phyloP scores from a whole-genome alignment of 2,888 invertebrate species.

The Cantharis nigra region DNA sequence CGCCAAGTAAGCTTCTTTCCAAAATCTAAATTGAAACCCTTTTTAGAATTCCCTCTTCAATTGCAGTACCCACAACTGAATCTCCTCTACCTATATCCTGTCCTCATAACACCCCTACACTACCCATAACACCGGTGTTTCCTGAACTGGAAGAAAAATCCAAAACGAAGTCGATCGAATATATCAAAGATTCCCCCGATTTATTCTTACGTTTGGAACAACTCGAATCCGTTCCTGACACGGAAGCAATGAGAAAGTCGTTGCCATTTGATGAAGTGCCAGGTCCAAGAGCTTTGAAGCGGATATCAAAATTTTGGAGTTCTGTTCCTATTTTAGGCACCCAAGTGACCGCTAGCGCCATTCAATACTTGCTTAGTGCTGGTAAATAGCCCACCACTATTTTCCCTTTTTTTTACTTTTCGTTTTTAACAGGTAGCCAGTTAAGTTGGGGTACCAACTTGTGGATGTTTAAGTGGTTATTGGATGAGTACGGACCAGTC shows the following conservation, averaged over 20 bases:
- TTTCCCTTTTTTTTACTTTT: not conserved
- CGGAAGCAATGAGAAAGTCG: constrained; percentile 36
- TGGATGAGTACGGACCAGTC: constrained; percentile 66
- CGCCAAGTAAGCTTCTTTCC: not conserved
- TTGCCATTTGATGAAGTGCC: constrained; percentile 67
- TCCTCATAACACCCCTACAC: not conserved
- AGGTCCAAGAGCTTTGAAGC: constrained; percentile 63
- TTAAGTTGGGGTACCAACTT: constrained; percentile 57
- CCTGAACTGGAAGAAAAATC: not conserved
- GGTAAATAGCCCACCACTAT: constrained; percentile 54
- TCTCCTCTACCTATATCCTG: not conserved
- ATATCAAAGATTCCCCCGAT: not conserved
- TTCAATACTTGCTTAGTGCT: constrained; percentile 60
- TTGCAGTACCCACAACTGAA: not conserved
- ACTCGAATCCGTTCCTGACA: constrained; percentile 25
- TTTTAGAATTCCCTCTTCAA: not conserved
- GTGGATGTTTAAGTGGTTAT: constrained; percentile 55
- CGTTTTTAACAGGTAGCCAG: constrained; percentile 47
- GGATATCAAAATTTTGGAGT: constrained; percentile 63
- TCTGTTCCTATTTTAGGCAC: constrained; percentile 67
- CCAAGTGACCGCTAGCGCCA: constrained; percentile 61
- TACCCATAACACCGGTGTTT: not conserved
- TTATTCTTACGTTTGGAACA: constrained; percentile 32
- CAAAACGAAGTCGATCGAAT: not conserved
- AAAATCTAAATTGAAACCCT: not conserved